Evolutionary conservation across 1,140 invertebrate species (phyloP).

Genomic region (Drosophila sucinea): DNA sequence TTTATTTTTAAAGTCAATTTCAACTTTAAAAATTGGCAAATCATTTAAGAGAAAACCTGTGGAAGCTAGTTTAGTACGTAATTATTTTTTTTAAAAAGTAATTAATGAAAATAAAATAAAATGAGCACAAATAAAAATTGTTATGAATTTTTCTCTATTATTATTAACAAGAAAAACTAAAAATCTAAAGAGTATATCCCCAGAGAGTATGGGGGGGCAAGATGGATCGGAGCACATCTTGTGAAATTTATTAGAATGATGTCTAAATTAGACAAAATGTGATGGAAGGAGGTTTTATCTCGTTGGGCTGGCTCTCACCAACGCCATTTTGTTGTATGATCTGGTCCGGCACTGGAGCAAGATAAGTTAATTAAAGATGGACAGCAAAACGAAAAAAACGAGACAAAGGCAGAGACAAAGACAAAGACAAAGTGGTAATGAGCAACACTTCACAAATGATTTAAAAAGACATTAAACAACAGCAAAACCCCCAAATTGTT

Average conservation of each 20-base stretch:
- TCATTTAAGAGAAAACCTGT: too few relatives aligned
- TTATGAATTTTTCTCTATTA: too few relatives aligned
- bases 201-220: too few relatives aligned
- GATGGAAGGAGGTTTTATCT: background rate
- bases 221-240: background rate
- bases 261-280: background rate
- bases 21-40: too few relatives aligned
- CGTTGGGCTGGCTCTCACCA: background rate
- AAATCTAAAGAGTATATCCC: too few relatives aligned
- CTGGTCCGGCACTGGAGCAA: background rate
- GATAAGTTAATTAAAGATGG: constrained; percentile 10
- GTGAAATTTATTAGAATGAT: background rate
- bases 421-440: constrained; percentile 1
- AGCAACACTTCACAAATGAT: constrained; percentile 53
- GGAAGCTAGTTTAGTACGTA: too few relatives aligned
- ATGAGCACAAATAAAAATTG: too few relatives aligned
- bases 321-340: constrained; percentile 1
- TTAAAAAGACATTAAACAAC: constrained; percentile 70
- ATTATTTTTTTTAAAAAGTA: too few relatives aligned
- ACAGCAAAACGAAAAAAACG: background rate
- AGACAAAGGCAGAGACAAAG: background rate
- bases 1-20: too few relatives aligned
- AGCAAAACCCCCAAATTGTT: constrained; percentile 26
- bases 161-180: too few relatives aligned
- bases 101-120: too few relatives aligned